Conservation (phyloP, 2,797 vertebrate species). For the Catharus ustulatus region DNA sequence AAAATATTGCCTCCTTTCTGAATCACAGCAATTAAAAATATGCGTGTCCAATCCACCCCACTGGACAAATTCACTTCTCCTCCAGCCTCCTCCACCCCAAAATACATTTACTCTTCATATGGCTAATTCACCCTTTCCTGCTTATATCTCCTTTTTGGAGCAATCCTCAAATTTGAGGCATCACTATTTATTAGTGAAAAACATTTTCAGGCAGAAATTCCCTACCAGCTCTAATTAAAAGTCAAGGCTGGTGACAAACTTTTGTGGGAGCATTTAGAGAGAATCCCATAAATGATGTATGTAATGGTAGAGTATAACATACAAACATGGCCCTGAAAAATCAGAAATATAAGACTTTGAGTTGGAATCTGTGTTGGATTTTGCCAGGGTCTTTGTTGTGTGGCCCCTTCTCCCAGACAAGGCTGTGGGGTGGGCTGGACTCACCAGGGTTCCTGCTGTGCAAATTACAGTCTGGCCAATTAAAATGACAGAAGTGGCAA, state of each 20-base stretch:
- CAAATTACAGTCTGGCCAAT: neutral
- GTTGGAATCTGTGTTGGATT: rapidly evolving
- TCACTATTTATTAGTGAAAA: neutral
- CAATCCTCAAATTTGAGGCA: neutral
- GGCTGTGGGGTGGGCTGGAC: neutral
- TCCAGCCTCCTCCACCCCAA: neutral
- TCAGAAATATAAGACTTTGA: neutral
- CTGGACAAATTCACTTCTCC: neutral
- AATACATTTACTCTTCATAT: neutral
- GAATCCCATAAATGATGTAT: neutral
- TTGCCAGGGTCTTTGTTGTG: neutral
- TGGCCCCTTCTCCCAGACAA: neutral
- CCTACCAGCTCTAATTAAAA: neutral
- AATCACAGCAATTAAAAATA: neutral
- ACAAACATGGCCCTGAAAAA: neutral
- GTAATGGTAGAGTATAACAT: neutral
- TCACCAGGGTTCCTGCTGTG: neutral
- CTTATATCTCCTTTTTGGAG: neutral
- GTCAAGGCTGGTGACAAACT: neutral
- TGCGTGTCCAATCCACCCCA: neutral
- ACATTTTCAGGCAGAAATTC: neutral
- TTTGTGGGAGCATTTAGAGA: neutral
- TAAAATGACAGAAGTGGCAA: neutral
- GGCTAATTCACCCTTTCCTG: neutral
- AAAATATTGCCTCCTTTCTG: neutral